Conservation (phyloP, 2,888 invertebrate genomes). For the Drosophila meridiana region DNA sequence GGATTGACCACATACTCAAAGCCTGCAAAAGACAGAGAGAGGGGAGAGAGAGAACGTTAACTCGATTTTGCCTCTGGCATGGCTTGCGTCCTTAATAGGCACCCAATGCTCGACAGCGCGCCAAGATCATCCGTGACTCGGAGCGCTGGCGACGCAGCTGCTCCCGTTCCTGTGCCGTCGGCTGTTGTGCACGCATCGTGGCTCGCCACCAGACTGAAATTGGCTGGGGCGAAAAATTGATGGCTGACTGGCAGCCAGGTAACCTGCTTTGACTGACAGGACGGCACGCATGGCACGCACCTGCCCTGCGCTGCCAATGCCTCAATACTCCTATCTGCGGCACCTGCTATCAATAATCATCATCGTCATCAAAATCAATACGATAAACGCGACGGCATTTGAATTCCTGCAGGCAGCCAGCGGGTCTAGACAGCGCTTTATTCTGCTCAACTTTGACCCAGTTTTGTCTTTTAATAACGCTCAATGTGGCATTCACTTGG, state of each 20-base stretch:
- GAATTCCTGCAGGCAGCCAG: conserved; percentile 12
- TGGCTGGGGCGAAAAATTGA: conserved; percentile 13
- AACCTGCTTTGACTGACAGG: conserved; percentile 29
- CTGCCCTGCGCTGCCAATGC: conserved; percentile 31
- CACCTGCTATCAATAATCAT: conserved; percentile 62
- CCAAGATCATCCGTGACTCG: conserved; percentile 72
- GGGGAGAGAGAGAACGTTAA: conserved; percentile 1
- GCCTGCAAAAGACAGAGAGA: conserved; percentile 80
- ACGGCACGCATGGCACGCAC: conserved; percentile 58
- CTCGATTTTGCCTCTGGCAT: background rate
- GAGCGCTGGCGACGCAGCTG: conserved; percentile 70
- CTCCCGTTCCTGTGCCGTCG: conserved; percentile 69
- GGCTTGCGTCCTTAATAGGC: background rate
- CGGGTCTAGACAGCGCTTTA: conserved; percentile 43
- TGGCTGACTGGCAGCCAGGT: conserved; percentile 21
- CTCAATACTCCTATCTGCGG: conserved; percentile 17
- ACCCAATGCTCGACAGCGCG: conserved; percentile 65
- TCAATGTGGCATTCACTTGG: conserved; percentile 3
- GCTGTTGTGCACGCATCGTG: conserved; percentile 73
- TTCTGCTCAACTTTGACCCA: conserved; percentile 51
- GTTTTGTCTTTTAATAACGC: conserved; percentile 42
- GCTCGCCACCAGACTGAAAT: conserved; percentile 43
- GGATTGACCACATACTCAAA: conserved; percentile 87
- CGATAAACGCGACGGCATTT: conserved; percentile 43
- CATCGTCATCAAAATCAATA: conserved; percentile 70